Evolutionary conservation across 2,888 invertebrate genomes (phyloP).

Genomic region (Leptinotarsa rubiginosa): DNA sequence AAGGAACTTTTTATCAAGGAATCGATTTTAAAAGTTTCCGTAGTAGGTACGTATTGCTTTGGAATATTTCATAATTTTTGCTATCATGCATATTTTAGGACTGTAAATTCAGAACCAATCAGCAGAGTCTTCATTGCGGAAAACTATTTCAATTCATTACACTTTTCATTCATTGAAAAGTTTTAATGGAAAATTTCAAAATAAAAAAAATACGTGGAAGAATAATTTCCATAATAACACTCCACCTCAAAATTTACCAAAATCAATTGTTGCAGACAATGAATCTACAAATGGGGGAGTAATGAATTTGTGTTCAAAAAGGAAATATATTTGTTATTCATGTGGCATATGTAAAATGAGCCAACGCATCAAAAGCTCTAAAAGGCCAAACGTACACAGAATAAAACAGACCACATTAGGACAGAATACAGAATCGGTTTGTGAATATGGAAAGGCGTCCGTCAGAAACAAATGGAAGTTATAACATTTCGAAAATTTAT

Average conservation of each 20-base stretch:
- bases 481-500: neutral
- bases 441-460: neutral
- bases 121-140: no score
- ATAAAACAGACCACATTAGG: slow-evolving; percentile 17
- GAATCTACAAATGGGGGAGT: neutral
- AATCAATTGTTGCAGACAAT: neutral
- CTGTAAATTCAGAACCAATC: no score
- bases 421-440: neutral
- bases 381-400: slow-evolving; percentile 14
- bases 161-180: no score
- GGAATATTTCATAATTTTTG: no score
- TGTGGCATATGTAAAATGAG: slow-evolving; percentile 25
- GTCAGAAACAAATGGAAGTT: neutral
- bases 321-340: slow-evolving; percentile 23
- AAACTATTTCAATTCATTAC: no score
- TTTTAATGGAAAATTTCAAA: no score
- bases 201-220: no score
- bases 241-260: neutral
- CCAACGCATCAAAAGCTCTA: slow-evolving; percentile 17
- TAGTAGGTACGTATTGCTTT: no score
- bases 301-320: slow-evolving; percentile 13
- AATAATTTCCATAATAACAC: no score
- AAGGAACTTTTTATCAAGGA: no score
- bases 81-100: no score
- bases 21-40: no score